Percentiles rank a stretch among this genome's conserved stretches.
Evolutionary conservation across 2,888 invertebrate species (phyloP).

Genomic region (Dynastes tityus): DNA sequence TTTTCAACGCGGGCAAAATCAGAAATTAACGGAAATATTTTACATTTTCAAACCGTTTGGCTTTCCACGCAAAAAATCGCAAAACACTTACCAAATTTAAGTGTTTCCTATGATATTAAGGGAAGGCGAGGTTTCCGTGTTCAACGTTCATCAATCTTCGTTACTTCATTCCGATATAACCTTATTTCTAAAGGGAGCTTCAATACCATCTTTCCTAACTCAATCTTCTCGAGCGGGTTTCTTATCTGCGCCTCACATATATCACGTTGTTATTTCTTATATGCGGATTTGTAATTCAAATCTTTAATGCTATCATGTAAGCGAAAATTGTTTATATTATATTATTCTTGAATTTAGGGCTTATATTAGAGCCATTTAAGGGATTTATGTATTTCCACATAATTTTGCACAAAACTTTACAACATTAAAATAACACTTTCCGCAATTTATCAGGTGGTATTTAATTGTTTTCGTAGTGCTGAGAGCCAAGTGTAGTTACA

Average conservation of each 20-base stretch:
- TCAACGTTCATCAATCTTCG: slow-evolving; percentile 59
- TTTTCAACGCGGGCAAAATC: background rate
- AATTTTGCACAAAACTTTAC: too few species aligned
- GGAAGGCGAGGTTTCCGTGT: slow-evolving; percentile 35
- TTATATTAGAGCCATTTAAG: too few species aligned
- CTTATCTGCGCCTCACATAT: slow-evolving; percentile 58
- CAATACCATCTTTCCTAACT: slow-evolving; percentile 35
- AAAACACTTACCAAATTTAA: slow-evolving; percentile 11
- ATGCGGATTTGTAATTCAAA: slow-evolving; percentile 9
- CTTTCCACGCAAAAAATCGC: background rate
- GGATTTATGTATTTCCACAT: too few species aligned
- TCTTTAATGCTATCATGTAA: background rate
- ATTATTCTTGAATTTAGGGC: too few species aligned
- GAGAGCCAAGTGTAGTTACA: too few species aligned
- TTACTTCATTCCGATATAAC: slow-evolving; percentile 50
- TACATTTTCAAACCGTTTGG: background rate
- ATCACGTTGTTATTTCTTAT: slow-evolving; percentile 59
- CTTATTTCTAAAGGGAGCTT: slow-evolving; percentile 23
- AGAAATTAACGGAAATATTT: slow-evolving; percentile 5
- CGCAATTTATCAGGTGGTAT: too few species aligned
- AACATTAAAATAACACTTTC: too few species aligned
- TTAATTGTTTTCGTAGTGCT: too few species aligned
- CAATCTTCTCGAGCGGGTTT: slow-evolving; percentile 28
- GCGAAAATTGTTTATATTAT: too few species aligned
- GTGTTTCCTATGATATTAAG: background rate